Base-by-base conservation (phyloP, 1,140 invertebrate genomes). In the Zaprionus camerounensis region DNA sequence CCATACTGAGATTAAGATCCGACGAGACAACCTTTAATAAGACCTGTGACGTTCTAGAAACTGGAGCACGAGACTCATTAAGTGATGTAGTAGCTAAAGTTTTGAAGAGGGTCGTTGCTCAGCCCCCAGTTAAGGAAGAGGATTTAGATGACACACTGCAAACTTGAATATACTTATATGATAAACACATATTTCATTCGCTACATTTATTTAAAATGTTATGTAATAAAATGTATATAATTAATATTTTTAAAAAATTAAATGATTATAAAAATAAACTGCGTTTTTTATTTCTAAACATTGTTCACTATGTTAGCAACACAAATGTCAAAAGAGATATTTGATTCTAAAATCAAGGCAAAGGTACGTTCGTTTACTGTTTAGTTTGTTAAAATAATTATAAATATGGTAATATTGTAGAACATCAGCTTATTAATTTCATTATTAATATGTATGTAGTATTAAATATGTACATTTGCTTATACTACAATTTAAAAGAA, bases 81-180 rank as follows among this genome's bases (percentile, higher is more conserved):
- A 95, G 94, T 63, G 98, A 99, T 93, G 97, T 98, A 22, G 96
- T 98, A 57, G 96, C 95, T 73, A 97, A 97, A 94, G 96, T 96
- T 36, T 93, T 97, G 69, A 95, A 95, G 65, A 97, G 97, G 93
- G 94, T 96, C 17, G 93, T 95, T 20, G 94, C 94, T 24, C 96
- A 97, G 85, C 94, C 96, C 12, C 96, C 97, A 92, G 95, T 96
- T 71, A 97, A 97, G 91, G 96, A 97, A 88, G 97, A 98, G 92
- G 97, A 98, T 86, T 94, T 99, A 68, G 98, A 99, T 93, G 97
- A 98, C 91, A 98, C 98, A 26, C 93, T 99, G 88, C 94, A 98
- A 65, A 72, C 87, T 65, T 92, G 82, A 91, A 66, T 71, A 58
- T 71, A 34, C 31, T 34, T 34, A 58, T 12, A 58, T 36, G 24